Percentiles rank a stretch among this genome's conserved stretches.
Conservation (phyloP, 37 sponge, comb jelly and placozoan species). For the Hexactinellida sp. region DNA sequence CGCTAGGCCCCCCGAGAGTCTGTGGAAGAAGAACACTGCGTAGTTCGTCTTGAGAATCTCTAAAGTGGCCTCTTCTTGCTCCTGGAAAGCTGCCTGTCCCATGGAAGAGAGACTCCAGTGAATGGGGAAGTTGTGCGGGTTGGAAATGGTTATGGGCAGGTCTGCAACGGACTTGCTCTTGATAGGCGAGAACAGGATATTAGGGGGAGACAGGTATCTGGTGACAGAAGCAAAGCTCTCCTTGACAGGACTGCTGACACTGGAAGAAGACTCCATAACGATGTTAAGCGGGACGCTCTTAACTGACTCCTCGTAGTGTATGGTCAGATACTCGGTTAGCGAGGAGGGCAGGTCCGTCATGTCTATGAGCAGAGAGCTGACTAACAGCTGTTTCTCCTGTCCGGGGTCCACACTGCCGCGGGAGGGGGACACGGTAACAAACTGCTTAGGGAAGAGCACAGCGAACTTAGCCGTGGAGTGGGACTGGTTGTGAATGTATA, state of each 20-base stretch:
- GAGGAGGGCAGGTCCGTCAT: not conserved
- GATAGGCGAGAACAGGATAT: slow-evolving; percentile 11
- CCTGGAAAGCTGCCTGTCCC: not conserved
- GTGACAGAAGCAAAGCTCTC: slow-evolving; percentile 8
- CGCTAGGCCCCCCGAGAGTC: not conserved
- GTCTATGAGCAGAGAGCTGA: not conserved
- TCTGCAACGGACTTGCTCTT: not conserved
- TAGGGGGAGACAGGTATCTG: slow-evolving; percentile 9
- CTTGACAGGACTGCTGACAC: not conserved
- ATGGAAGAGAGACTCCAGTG: not conserved
- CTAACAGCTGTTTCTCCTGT: slow-evolving; percentile 8
- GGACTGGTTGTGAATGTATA: not conserved
- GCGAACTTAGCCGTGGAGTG: not conserved
- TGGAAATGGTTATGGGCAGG: not conserved
- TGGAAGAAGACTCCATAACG: not conserved
- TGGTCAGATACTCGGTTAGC: not conserved
- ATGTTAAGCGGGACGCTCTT: not conserved
- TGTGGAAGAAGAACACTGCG: not conserved
- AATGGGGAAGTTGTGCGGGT: not conserved
- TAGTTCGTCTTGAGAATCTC: not conserved
- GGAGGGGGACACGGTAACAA: not conserved
- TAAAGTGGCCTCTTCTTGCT: not conserved
- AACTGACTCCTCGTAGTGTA: slow-evolving; percentile 6
- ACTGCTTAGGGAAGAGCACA: not conserved
- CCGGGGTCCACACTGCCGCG: not conserved